phyloP scores from a whole-genome alignment of 2,888 invertebrate species.

The Shargacucullia verbasci region DNA sequence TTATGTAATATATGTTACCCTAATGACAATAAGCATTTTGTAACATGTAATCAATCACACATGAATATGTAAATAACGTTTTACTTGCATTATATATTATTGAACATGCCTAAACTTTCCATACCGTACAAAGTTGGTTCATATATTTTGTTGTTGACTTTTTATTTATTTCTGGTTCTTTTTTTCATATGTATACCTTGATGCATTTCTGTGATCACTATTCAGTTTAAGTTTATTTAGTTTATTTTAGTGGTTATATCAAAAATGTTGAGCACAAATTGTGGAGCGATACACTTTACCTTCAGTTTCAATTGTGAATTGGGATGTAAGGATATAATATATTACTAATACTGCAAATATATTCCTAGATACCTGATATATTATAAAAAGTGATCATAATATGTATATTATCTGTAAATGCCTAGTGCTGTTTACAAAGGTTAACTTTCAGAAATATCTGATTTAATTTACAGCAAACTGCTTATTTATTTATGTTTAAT shows the following conservation, averaged over 20 bases:
- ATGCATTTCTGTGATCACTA: slow-evolving; percentile 86
- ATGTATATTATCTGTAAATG: slow-evolving; percentile 36
- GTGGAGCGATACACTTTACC: slow-evolving; percentile 37
- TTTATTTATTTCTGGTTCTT: slow-evolving; percentile 71
- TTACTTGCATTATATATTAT: slow-evolving; percentile 52
- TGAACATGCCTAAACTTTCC: slow-evolving; percentile 53
- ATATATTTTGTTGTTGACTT: slow-evolving; percentile 58
- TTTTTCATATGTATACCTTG: slow-evolving; percentile 73
- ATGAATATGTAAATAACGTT: slow-evolving; percentile 69
- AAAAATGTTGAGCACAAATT: slow-evolving; percentile 75
- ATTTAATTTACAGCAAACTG: slow-evolving; percentile 28
- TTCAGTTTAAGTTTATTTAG: slow-evolving; percentile 77
- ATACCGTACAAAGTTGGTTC: slow-evolving; percentile 69
- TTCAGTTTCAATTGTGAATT: slow-evolving; percentile 47
- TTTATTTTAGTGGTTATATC: slow-evolving; percentile 64
- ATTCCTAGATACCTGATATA: slow-evolving; percentile 38
- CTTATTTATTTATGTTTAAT: slow-evolving; percentile 40
- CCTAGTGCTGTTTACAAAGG: slow-evolving; percentile 36
- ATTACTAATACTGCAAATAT: slow-evolving; percentile 37
- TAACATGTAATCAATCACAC: slow-evolving; percentile 71
- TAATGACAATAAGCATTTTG: slow-evolving; percentile 85
- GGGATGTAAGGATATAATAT: slow-evolving; percentile 32
- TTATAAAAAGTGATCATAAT: slow-evolving; percentile 30
- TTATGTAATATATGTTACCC: slow-evolving; percentile 63
- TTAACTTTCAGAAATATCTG: slow-evolving; percentile 31